These are phyloP conservation scores for Mallateleia sp. DNA, from an alignment of 2,888 invertebrate species.

Conservation along the genomic window DNA sequence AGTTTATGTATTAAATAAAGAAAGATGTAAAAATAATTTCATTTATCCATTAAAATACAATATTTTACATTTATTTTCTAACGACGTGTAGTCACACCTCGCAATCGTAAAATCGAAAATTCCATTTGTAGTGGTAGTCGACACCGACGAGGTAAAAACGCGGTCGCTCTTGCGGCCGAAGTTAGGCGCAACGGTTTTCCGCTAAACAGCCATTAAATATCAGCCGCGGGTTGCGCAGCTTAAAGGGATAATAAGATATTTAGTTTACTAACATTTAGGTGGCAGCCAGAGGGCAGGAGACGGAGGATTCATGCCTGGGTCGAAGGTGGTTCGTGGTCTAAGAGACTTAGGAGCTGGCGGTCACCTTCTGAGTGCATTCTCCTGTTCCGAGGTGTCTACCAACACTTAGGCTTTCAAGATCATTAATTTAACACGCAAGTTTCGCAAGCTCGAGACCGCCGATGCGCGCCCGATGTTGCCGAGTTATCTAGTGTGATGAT, in stretches of 20 bases:
- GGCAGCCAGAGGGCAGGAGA: too few relatives aligned
- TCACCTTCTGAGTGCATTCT: conserved; percentile 89
- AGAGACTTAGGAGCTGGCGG: conserved; percentile 89
- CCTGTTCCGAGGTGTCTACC: conserved; percentile 88
- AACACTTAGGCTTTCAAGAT: conserved; percentile 89
- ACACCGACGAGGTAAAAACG: too few relatives aligned
- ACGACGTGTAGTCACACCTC: too few relatives aligned
- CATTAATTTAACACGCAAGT: conserved; percentile 88
- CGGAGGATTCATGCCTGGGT: conserved; percentile 82
- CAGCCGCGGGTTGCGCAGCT: conserved; percentile 81
- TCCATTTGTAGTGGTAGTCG: too few relatives aligned
- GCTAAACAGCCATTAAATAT: conserved; percentile 78
- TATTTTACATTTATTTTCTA: too few relatives aligned
- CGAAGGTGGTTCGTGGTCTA: conserved; percentile 87
- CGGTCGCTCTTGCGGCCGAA: conserved; percentile 3
- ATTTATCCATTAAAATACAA: too few relatives aligned
- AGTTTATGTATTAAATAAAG: too few relatives aligned
- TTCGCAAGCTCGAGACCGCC: conserved; percentile 78
- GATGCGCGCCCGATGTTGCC: conserved; percentile 77
- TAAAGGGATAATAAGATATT: conserved; percentile 88
- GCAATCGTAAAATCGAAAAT: too few relatives aligned
- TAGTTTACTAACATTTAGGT: conserved; percentile 88
- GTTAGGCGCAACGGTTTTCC: conserved; percentile 66
- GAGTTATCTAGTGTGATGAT: conserved; percentile 76
- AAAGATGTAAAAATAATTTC: too few relatives aligned